Conservation (phyloP, 2,888 invertebrate genomes). For the Lepidonotus clava region DNA sequence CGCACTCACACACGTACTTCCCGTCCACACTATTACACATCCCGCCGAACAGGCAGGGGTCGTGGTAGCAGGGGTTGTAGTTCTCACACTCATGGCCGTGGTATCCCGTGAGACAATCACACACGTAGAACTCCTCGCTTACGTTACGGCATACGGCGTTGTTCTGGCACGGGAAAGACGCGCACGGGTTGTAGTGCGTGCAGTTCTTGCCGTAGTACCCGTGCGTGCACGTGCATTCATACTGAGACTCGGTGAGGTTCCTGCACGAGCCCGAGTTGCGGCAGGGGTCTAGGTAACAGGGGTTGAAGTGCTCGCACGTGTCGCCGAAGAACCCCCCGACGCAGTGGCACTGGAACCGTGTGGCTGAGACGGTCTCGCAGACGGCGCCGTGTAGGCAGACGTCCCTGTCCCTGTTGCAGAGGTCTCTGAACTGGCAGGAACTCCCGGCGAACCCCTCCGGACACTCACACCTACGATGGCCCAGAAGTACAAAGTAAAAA, state of each 20-base stretch:
- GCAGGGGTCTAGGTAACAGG: slow-evolving; percentile 70
- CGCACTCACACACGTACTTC: slow-evolving; percentile 63
- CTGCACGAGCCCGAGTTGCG: slow-evolving; percentile 70
- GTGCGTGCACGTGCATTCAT: slow-evolving; percentile 68
- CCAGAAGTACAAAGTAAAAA: neutral
- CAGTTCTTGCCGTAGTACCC: slow-evolving; percentile 72
- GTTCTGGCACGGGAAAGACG: slow-evolving; percentile 72
- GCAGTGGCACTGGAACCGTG: slow-evolving; percentile 71
- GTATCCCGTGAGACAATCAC: slow-evolving; percentile 63
- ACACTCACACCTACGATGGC: too few species aligned
- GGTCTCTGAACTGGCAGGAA: slow-evolving; percentile 66
- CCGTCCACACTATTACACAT: slow-evolving; percentile 66
- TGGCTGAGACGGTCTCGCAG: slow-evolving; percentile 65
- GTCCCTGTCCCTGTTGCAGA: slow-evolving; percentile 62
- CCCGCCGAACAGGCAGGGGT: slow-evolving; percentile 67
- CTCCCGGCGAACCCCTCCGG: slow-evolving; percentile 67
- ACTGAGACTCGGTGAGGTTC: slow-evolving; percentile 58
- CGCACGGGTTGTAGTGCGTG: slow-evolving; percentile 68
- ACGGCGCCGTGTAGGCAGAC: slow-evolving; percentile 70
- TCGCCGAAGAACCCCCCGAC: slow-evolving; percentile 69
- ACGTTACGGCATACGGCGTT: slow-evolving; percentile 71
- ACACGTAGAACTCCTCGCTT: slow-evolving; percentile 64
- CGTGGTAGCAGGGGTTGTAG: slow-evolving; percentile 64
- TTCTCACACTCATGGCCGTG: slow-evolving; percentile 64
- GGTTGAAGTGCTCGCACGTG: slow-evolving; percentile 70